A percentile compares a stretch with the other conserved stretches of the same genome.
Evolutionary conservation across 2,113 vertebrate genomes (phyloP).

Genomic region (Orientallactaga bullata): DNA sequence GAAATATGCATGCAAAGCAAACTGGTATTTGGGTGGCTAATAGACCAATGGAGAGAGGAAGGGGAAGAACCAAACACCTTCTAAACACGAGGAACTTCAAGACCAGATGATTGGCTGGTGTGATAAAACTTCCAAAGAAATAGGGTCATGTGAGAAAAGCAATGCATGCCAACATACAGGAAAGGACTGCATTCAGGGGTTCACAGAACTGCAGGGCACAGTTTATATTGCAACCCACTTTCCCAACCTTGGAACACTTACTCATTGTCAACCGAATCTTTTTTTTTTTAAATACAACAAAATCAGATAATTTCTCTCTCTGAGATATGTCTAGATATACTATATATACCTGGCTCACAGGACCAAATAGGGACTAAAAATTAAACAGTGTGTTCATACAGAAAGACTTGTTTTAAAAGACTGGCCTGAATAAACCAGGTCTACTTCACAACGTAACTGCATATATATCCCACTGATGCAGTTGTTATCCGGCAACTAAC

Average conservation of each 20-base stretch:
- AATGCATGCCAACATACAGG: constrained; percentile 87
- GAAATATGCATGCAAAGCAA: constrained; percentile 92
- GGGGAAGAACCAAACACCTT: constrained; percentile 81
- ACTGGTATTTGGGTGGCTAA: constrained; percentile 75
- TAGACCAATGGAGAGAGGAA: constrained; percentile 56
- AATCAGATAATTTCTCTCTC: not conserved
- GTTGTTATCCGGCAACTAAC: constrained; percentile 14
- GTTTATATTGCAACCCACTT: constrained; percentile 48
- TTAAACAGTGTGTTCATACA: constrained; percentile 63
- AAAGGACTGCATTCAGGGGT: constrained; percentile 78
- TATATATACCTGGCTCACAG: constrained; percentile 56
- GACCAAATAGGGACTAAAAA: constrained; percentile 65
- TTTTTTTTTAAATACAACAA: not conserved
- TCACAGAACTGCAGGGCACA: constrained; percentile 67
- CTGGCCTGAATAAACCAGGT: not conserved
- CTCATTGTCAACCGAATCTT: constrained; percentile 30
- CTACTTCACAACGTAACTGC: constrained; percentile 22
- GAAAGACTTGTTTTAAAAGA: constrained; percentile 67
- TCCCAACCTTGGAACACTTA: constrained; percentile 60
- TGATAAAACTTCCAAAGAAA: constrained; percentile 80
- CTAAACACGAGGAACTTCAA: constrained; percentile 80
- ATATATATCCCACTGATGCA: not conserved
- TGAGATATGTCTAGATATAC: constrained; percentile 22
- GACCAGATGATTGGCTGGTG: constrained; percentile 77
- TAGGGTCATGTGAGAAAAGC: constrained; percentile 81